Conservation (phyloP, 2,113 vertebrate species). For the Pionites leucogaster region DNA sequence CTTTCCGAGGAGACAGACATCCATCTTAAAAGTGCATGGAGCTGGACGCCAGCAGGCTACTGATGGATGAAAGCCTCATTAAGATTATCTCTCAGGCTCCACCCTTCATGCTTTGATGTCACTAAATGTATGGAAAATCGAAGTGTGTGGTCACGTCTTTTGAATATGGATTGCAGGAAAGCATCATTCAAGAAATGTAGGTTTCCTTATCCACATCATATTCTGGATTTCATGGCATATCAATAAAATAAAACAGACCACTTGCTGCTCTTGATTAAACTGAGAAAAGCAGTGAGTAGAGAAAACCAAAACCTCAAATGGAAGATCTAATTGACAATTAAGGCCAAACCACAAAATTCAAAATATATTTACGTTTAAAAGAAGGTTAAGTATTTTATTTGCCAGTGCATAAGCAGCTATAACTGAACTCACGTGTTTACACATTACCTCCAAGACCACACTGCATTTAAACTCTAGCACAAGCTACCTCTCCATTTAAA, state of each 20-base stretch:
- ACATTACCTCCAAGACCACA: neutral
- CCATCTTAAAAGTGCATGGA: neutral
- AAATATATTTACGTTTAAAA: neutral
- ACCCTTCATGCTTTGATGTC: neutral
- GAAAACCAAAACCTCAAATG: neutral
- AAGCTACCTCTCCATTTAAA: neutral
- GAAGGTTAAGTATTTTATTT: neutral
- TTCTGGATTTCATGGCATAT: neutral
- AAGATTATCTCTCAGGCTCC: neutral
- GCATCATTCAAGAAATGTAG: rapidly evolving
- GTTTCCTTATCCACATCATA: neutral
- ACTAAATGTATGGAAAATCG: neutral
- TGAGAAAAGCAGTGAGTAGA: neutral
- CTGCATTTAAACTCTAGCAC: neutral
- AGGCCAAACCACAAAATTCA: neutral
- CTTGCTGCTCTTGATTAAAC: neutral
- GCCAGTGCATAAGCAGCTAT: neutral
- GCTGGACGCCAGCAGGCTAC: neutral
- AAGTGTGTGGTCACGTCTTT: neutral
- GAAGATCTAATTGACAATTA: neutral
- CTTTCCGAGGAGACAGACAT: neutral
- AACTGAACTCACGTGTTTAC: neutral
- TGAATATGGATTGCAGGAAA: neutral
- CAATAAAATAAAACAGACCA: neutral
- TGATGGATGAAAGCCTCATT: neutral